These are phyloP conservation scores for Chitala chitala DNA, from an alignment of 2,113 vertebrate genomes.

Conservation along the genomic window DNA sequence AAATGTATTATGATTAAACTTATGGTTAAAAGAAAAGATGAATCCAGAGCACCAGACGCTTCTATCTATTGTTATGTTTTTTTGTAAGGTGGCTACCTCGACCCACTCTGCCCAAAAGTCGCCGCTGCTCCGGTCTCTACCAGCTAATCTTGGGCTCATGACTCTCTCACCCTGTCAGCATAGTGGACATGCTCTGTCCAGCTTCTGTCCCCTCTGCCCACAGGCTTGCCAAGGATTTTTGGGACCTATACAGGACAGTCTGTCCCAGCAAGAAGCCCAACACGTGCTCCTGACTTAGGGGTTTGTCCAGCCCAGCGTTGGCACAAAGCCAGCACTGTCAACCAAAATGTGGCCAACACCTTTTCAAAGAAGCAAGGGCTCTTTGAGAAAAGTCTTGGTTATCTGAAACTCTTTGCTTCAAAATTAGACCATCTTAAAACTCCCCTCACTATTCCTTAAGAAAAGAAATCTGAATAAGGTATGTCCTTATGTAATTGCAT, in stretches of 20 bases:
- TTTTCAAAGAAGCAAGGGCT: constrained; percentile 8
- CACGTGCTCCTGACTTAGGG: constrained; percentile 38
- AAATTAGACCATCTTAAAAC: constrained; percentile 18
- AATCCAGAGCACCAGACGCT: too few species aligned
- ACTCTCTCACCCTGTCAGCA: constrained; percentile 3
- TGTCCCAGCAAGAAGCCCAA: constrained; percentile 20
- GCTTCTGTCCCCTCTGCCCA: background rate
- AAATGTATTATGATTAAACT: too few species aligned
- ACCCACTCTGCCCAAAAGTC: constrained; percentile 8
- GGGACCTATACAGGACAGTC: constrained; percentile 30
- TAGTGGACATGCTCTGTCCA: constrained; percentile 21
- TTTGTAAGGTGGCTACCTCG: constrained; percentile 19
- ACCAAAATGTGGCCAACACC: constrained; percentile 17
- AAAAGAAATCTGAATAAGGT: constrained; percentile 17
- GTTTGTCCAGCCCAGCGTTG: constrained; percentile 18
- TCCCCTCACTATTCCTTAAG: constrained; percentile 13
- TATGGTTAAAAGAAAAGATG: too few species aligned
- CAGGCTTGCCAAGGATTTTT: constrained; percentile 11
- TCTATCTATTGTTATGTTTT: too few species aligned
- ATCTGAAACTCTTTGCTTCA: constrained; percentile 16
- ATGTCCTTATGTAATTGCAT: constrained; percentile 38
- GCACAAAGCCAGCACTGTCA: constrained; percentile 29
- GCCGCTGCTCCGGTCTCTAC: constrained; percentile 18
- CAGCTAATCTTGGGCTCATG: constrained; percentile 14
- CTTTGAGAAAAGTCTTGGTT: background rate